These are phyloP conservation scores for Scaptomyza hsui DNA, from an alignment of 1,140 invertebrate genomes.

Conservation along the genomic window DNA sequence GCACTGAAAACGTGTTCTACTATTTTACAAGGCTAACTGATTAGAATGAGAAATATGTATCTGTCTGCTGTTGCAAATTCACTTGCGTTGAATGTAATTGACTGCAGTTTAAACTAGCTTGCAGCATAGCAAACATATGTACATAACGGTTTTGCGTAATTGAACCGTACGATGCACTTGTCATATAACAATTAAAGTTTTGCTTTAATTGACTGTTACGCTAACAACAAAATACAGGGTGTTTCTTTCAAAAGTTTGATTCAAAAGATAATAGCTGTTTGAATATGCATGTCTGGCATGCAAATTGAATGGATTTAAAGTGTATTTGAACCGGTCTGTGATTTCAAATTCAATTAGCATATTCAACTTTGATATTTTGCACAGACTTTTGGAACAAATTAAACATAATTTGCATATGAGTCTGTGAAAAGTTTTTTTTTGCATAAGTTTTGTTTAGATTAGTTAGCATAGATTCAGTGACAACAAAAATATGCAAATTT, in stretches of 20 bases:
- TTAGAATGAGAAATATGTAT: neutral
- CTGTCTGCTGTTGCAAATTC: neutral
- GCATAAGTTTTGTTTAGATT: too few species aligned
- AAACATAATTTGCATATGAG: conserved; percentile 28
- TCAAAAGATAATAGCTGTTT: too few species aligned
- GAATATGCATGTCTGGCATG: conserved; percentile 8
- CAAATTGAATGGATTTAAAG: conserved; percentile 48
- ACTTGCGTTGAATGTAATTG: conserved; percentile 56
- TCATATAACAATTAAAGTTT: conserved; percentile 12
- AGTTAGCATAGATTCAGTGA: too few species aligned
- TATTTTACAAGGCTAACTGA: conserved; percentile 16
- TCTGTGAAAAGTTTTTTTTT: too few species aligned
- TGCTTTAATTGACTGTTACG: neutral
- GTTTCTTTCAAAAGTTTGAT: neutral
- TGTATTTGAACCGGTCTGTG: conserved; percentile 61
- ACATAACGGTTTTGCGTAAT: conserved; percentile 65
- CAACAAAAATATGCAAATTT: too few species aligned
- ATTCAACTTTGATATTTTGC: conserved; percentile 74
- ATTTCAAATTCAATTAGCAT: conserved; percentile 45
- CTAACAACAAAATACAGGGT: conserved; percentile 44
- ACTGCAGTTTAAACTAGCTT: conserved; percentile 30
- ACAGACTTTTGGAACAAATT: conserved; percentile 42
- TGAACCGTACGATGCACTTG: conserved; percentile 31
- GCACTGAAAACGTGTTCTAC: conserved; percentile 5
- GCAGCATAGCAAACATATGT: conserved; percentile 8